Evolutionary conservation across 2,113 vertebrate genomes (phyloP), one percentile per base, ranked within the genome.

Genomic region (Scomber colias): DNA sequence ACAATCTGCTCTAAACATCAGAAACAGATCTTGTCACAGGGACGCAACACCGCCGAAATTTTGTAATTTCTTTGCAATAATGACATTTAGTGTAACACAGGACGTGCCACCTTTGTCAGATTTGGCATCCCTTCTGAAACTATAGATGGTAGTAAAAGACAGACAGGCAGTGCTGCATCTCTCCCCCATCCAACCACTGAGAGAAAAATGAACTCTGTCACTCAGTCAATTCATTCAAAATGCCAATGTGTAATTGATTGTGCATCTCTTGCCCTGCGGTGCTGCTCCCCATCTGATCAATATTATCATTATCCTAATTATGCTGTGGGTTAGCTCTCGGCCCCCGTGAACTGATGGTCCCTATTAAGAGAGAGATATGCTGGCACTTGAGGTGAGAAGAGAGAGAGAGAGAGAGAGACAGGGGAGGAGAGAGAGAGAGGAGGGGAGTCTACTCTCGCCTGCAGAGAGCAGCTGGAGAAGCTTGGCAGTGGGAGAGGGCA

Each of bases 251-350:
- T 86, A 88, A 94, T 93, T 90, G 93, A 94, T 91, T 90, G 90
- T 77, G 61, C 92, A 84, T 94, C 89, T 87, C 83, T 78, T 55
- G 87, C 89, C 86, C 86, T 40, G 77, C 75, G 46, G 92, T 64
- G 86, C 85, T 68, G 84, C 87, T 90, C 81, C 82, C 81, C 72
- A 85, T 88, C 87, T 88, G 90, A 93, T 95, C 94, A 90, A 94
- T 94, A 94, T 93, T 79, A 90, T 81, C 89, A 87, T 93, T 93
- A 93, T 89, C 78, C 86, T 93, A 93, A 94, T 93, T 91, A 93
- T 87, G 86, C 83, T 70, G 89, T 61, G 89, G 84, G 87, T 89
- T 84, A 77, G 81, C 85, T 69, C 77, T 44, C 75, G 79, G 83
- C 80, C 75, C 77, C 79, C 19, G 21, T 81, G 77, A 89, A 89